Percentiles rank a stretch among this genome's conserved stretches.
Conservation (phyloP, 2,888 invertebrate genomes). For the Andrena marginata region DNA sequence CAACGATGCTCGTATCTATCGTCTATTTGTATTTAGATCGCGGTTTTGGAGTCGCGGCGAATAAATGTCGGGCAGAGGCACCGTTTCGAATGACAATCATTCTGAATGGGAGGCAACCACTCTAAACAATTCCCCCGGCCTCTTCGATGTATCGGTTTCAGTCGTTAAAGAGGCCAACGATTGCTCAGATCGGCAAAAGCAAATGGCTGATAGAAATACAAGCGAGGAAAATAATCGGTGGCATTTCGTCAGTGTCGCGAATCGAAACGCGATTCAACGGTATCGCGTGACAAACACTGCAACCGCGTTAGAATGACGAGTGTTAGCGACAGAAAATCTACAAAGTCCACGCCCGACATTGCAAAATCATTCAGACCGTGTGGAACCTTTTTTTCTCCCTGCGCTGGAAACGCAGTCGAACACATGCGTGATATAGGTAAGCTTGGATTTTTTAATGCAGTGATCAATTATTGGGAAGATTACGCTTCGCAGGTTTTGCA, state of each 20-base stretch:
- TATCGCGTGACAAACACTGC: slow-evolving; percentile 61
- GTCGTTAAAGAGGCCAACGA: slow-evolving; percentile 53
- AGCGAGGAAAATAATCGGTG: slow-evolving; percentile 60
- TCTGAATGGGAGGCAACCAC: slow-evolving; percentile 4
- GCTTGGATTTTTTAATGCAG: no score
- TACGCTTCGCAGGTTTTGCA: no score
- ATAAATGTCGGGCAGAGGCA: neutral
- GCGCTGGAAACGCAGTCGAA: neutral
- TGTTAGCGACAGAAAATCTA: slow-evolving; percentile 64
- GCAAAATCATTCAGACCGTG: slow-evolving; percentile 38
- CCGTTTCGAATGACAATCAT: slow-evolving; percentile 5
- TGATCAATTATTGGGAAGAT: no score
- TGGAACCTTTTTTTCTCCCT: slow-evolving; percentile 30
- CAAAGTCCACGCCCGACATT: slow-evolving; percentile 59
- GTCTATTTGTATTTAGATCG: no score
- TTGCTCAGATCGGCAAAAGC: slow-evolving; percentile 26
- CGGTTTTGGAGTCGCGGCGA: neutral
- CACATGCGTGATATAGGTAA: no score
- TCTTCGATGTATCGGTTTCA: slow-evolving; percentile 29
- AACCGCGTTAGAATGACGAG: slow-evolving; percentile 49
- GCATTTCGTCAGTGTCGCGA: slow-evolving; percentile 33
- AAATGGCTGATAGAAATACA: slow-evolving; percentile 54
- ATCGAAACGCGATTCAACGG: slow-evolving; percentile 51
- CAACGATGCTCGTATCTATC: no score
- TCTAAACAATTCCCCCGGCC: slow-evolving; percentile 2